A percentile compares a stretch with the other conserved stretches of the same genome.
Evolutionary conservation across 1,140 invertebrate genomes (phyloP).

Genomic region (Nomia melanderi): DNA sequence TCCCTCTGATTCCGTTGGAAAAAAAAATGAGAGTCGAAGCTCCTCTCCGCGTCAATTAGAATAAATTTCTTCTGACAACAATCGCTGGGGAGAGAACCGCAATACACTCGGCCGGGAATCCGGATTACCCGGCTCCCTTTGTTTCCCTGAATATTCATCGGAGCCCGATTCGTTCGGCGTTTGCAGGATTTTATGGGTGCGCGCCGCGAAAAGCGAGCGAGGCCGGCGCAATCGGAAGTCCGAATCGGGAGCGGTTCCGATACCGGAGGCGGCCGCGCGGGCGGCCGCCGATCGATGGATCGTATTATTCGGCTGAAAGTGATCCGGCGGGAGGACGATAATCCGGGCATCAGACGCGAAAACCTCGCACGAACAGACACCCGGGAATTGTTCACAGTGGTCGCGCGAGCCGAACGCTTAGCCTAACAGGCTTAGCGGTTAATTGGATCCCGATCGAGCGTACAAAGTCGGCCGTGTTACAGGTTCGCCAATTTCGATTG

Average conservation of each 20-base stretch:
- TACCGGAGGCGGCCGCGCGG: not conserved
- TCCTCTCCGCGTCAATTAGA: constrained; percentile 1
- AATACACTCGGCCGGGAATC: constrained; percentile 24
- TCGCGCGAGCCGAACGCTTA: constrained; percentile 38
- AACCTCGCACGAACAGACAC: constrained; percentile 20
- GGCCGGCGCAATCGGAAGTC: constrained; percentile 16
- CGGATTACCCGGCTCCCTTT: constrained; percentile 37
- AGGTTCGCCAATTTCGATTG: constrained; percentile 32
- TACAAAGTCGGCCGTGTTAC: constrained; percentile 37
- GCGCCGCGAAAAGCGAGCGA: not conserved
- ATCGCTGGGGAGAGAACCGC: constrained; percentile 7
- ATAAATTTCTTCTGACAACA: constrained; percentile 35
- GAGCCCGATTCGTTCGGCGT: constrained; percentile 30
- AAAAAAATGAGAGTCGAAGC: not conserved
- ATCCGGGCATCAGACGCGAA: constrained; percentile 32
- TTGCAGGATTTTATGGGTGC: constrained; percentile 10
- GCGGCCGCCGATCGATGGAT: constrained; percentile 24
- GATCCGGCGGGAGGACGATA: constrained; percentile 32
- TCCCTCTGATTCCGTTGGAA: not conserved
- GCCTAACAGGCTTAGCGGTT: constrained; percentile 57
- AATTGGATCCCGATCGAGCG: constrained; percentile 58
- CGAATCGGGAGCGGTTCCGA: not conserved
- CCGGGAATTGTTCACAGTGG: constrained; percentile 52
- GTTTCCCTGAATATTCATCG: constrained; percentile 45
- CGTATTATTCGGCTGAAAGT: not conserved